Evolutionary conservation across 2,113 vertebrate genomes (phyloP).

Genomic region (Zapus hudsonius): DNA sequence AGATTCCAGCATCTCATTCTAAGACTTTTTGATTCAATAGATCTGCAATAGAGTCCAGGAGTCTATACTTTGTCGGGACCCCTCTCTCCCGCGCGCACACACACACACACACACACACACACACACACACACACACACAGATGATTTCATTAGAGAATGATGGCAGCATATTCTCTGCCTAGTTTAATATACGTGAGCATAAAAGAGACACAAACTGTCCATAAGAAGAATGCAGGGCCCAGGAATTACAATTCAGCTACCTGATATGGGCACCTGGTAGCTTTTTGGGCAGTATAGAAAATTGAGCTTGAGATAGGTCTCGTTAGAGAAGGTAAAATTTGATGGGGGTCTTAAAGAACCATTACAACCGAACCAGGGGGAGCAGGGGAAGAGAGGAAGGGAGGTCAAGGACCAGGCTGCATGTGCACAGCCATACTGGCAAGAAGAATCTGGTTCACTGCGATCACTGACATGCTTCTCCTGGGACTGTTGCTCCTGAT

Average conservation of each 20-base stretch:
- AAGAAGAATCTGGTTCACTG: neutral
- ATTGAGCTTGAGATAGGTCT: neutral
- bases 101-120: too few relatives aligned
- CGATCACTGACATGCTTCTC: accelerated
- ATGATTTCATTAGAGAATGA: slow-evolving; percentile 6
- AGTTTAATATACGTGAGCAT: neutral
- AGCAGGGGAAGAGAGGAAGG: neutral
- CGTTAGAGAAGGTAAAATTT: neutral
- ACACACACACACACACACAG: neutral
- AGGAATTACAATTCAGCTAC: neutral
- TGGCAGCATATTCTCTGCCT: neutral
- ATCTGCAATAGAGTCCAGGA: neutral
- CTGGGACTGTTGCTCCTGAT: neutral
- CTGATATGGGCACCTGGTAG: neutral
- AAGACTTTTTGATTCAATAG: neutral
- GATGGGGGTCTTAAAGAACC: neutral
- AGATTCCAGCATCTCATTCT: neutral
- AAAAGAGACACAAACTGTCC: neutral
- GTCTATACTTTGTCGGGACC: neutral
- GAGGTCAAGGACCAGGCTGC: accelerated
- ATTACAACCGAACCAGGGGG: neutral
- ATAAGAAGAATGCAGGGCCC: neutral
- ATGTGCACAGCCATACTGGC: neutral
- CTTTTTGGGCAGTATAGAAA: neutral
- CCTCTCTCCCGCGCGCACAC: neutral